Evolutionary conservation across 64 coral and sea anemone genomes (phyloP).

Genomic region (Montipora foliosa): DNA sequence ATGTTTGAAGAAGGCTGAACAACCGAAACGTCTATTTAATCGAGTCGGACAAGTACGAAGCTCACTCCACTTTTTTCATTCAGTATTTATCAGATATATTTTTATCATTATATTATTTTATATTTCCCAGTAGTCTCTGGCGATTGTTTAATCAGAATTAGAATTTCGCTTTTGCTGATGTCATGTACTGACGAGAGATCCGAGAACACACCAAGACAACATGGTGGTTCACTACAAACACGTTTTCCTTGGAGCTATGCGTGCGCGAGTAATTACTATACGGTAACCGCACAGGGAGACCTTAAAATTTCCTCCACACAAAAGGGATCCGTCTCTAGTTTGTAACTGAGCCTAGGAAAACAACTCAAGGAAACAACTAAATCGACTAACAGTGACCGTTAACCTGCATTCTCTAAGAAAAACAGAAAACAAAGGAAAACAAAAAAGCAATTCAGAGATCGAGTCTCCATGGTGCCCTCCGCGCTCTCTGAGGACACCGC

Average conservation of each 20-base stretch:
- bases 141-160: too few species aligned
- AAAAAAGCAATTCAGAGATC: constrained; percentile 41
- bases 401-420: background rate
- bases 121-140: too few species aligned
- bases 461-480: constrained; percentile 30
- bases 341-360: background rate
- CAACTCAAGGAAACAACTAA: background rate
- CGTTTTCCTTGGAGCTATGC: background rate
- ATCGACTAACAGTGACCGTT: background rate
- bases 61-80: too few species aligned
- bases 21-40: too few species aligned
- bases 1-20: too few species aligned
- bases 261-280: background rate
- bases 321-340: background rate
- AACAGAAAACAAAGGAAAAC: background rate
- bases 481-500: constrained; percentile 48
- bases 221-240: background rate
- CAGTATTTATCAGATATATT: too few species aligned
- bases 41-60: too few species aligned
- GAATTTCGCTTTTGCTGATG: too few species aligned
- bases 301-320: too few species aligned
- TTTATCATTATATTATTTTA: too few species aligned
- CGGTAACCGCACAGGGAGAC: background rate
- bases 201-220: background rate
- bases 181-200: too few species aligned